Evolutionary conservation across 2,113 vertebrate species (phyloP).

Genomic region (Sphaerodactylus townsendi): DNA sequence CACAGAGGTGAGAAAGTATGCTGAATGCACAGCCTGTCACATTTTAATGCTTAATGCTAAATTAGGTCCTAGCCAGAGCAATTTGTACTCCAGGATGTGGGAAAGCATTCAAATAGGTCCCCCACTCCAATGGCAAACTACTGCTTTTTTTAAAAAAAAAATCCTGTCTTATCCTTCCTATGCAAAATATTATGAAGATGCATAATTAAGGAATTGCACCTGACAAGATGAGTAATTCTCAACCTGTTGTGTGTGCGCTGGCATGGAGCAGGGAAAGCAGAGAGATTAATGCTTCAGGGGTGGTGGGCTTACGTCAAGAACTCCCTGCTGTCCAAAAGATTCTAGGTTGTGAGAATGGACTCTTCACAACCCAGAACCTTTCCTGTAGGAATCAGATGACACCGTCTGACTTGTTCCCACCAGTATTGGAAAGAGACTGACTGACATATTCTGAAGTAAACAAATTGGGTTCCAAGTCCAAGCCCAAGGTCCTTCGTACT

Average conservation of each 20-base stretch:
- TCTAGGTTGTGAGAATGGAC: background rate
- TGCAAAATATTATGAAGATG: conserved; percentile 13
- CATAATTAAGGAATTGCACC: background rate
- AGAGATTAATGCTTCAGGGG: background rate
- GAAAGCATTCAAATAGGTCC: background rate
- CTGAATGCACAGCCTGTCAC: background rate
- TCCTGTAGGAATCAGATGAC: background rate
- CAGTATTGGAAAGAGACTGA: too few relatives aligned
- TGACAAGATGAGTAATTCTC: conserved; percentile 16
- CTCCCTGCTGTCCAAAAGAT: too few relatives aligned
- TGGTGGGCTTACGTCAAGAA: background rate
- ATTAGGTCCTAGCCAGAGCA: background rate
- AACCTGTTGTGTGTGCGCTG: background rate
- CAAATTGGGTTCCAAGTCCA: too few relatives aligned
- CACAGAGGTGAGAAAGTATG: fast-evolving
- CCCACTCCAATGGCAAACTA: background rate
- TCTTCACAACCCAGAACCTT: background rate
- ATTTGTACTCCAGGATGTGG: conserved; percentile 4
- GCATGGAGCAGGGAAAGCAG: background rate
- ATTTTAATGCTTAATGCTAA: background rate
- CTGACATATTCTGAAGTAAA: too few relatives aligned
- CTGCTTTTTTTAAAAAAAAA: background rate
- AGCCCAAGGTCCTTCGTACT: too few relatives aligned
- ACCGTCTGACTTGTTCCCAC: too few relatives aligned
- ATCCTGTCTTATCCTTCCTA: conserved; percentile 22